These are phyloP conservation scores for Amorpha juglandis DNA, from an alignment of 2,888 invertebrate genomes.

Conservation along the genomic window DNA sequence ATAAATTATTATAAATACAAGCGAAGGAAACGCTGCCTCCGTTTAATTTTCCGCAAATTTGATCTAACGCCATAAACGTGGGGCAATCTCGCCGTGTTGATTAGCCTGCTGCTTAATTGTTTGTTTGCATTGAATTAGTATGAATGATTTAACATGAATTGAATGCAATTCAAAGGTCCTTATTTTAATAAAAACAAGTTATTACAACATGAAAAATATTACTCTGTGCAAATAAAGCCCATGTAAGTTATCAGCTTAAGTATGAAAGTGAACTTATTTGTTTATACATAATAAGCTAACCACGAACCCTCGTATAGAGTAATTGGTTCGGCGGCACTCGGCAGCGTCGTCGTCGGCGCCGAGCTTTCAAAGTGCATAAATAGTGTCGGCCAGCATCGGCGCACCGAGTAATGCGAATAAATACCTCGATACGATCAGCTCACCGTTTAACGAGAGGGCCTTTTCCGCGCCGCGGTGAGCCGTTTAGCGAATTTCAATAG, in stretches of 20 bases:
- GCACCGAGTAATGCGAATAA: slow-evolving; percentile 74
- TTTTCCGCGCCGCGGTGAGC: slow-evolving; percentile 82
- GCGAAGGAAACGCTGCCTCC: slow-evolving; percentile 60
- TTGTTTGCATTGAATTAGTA: slow-evolving; percentile 10
- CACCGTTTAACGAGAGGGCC: slow-evolving; percentile 82
- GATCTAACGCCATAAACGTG: slow-evolving; percentile 70
- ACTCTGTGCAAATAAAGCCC: neutral
- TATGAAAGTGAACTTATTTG: slow-evolving; percentile 54
- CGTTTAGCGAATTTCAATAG: slow-evolving; percentile 85
- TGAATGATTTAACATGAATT: neutral
- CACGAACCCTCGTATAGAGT: slow-evolving; percentile 55
- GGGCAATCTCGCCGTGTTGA: slow-evolving; percentile 43
- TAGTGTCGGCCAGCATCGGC: slow-evolving; percentile 69
- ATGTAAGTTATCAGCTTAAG: slow-evolving; percentile 5
- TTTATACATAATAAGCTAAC: slow-evolving; percentile 57
- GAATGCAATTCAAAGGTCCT: neutral
- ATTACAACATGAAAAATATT: neutral
- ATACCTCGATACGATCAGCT: slow-evolving; percentile 80
- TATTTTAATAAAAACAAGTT: neutral
- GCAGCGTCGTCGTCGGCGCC: slow-evolving; percentile 49
- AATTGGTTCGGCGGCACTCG: slow-evolving; percentile 47
- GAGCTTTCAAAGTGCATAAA: slow-evolving; percentile 66
- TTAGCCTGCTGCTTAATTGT: slow-evolving; percentile 34
- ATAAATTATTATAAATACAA: slow-evolving; percentile 80
- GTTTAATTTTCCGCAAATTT: slow-evolving; percentile 83